A percentile compares a stretch with the other conserved stretches of the same genome.
Evolutionary conservation across 2,113 vertebrate species (phyloP).

Genomic region (Panthera leo): DNA sequence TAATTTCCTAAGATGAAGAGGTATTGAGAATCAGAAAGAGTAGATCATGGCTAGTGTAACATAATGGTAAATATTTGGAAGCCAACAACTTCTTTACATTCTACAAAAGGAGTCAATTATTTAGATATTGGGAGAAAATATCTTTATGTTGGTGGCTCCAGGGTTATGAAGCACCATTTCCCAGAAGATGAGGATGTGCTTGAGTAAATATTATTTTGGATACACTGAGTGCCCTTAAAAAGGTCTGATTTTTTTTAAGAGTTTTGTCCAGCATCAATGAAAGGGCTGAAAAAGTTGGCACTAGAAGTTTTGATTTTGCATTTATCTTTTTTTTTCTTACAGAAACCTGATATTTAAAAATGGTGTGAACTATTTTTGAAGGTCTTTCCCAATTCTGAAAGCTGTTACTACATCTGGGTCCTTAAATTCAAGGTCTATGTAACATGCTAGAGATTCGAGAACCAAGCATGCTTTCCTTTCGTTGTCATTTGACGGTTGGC

Average conservation of each 20-base stretch:
- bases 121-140: neutral
- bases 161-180: neutral
- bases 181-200: neutral
- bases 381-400: neutral
- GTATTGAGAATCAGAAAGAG: neutral
- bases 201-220: neutral
- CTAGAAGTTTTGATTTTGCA: neutral
- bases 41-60: neutral
- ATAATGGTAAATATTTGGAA: neutral
- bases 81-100: neutral
- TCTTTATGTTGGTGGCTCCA: neutral
- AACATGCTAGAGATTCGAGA: neutral
- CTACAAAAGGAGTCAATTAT: neutral
- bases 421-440: neutral
- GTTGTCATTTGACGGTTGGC: neutral
- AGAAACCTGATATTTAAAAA: neutral
- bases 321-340: constrained; percentile 23
- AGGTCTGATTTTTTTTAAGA: neutral
- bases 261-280: neutral
- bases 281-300: neutral
- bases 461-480: neutral
- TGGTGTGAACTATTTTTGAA: neutral
- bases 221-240: neutral
- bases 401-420: neutral
- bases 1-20: neutral